Evolutionary conservation across 1,140 invertebrate species (phyloP).

Genomic region (Drosophila obscura): DNA sequence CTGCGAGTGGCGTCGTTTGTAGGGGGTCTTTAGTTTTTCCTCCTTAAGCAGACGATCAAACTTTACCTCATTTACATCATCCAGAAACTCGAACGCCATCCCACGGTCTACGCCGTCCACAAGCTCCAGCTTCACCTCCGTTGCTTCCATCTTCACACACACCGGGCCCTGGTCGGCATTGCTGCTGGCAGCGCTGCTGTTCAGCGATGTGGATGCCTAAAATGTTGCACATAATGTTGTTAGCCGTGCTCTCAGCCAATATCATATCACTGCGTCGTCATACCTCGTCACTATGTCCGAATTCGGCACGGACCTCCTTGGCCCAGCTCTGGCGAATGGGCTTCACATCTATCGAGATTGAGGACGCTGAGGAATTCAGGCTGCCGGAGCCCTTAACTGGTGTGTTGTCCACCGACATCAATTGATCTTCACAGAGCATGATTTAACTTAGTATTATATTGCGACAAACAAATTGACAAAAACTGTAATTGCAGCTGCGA

Average conservation of each 20-base stretch:
- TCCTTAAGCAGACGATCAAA: conserved; percentile 79
- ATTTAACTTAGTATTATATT: conserved; percentile 1
- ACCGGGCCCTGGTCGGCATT: neutral
- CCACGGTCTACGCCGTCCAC: conserved; percentile 38
- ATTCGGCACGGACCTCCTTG: conserved; percentile 67
- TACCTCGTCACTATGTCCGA: conserved; percentile 69
- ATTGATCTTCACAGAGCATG: conserved; percentile 67
- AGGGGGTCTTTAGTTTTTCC: conserved; percentile 83
- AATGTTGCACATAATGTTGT: neutral
- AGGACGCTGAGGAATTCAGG: conserved; percentile 65
- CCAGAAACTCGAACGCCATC: conserved; percentile 75
- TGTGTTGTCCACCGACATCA: conserved; percentile 61
- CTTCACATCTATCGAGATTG: conserved; percentile 63
- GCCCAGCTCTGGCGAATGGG: conserved; percentile 62
- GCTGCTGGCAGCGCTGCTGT: conserved; percentile 57
- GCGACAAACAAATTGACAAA: neutral
- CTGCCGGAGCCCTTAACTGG: conserved; percentile 51
- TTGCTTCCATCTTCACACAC: conserved; percentile 29
- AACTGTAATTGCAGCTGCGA: conserved; percentile 16
- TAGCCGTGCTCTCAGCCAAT: neutral
- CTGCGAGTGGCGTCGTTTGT: conserved; percentile 76
- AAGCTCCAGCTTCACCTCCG: conserved; percentile 24
- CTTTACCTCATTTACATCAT: conserved; percentile 77
- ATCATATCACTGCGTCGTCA: no score
- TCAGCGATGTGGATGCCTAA: conserved; percentile 62